Conservation (phyloP, 1,140 invertebrate genomes). For the Anthonomus grandis region DNA sequence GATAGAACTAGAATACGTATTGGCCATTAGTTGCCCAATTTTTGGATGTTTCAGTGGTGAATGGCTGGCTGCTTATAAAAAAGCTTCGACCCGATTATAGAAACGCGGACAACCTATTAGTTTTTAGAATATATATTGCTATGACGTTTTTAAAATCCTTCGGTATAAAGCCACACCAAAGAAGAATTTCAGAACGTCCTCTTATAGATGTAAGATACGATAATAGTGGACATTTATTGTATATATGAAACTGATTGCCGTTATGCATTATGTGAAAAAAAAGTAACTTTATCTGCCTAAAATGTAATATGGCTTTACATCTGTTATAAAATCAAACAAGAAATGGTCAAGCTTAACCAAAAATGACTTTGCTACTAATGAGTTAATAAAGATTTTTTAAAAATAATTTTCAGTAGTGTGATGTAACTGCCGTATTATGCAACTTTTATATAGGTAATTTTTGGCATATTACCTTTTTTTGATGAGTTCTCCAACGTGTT, state of each 20-base stretch:
- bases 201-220: neutral
- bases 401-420: no score
- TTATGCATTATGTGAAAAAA: neutral
- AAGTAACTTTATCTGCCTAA: neutral
- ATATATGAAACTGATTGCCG: neutral
- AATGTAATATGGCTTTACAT: neutral
- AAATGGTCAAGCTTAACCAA: no score
- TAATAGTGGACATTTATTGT: no score
- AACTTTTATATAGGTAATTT: no score
- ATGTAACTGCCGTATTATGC: no score
- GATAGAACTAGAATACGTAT: neutral
- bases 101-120: neutral
- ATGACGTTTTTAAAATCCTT: neutral
- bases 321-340: no score
- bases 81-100: neutral
- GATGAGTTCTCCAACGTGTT: no score
- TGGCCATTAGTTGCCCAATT: neutral
- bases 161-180: neutral
- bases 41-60: neutral
- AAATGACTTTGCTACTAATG: no score
- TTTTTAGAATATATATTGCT: neutral
- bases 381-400: no score
- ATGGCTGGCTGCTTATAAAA: neutral
- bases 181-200: neutral
- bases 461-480: no score